Conservation (phyloP, 2,888 invertebrate species). For the Plutella xylostella region DNA sequence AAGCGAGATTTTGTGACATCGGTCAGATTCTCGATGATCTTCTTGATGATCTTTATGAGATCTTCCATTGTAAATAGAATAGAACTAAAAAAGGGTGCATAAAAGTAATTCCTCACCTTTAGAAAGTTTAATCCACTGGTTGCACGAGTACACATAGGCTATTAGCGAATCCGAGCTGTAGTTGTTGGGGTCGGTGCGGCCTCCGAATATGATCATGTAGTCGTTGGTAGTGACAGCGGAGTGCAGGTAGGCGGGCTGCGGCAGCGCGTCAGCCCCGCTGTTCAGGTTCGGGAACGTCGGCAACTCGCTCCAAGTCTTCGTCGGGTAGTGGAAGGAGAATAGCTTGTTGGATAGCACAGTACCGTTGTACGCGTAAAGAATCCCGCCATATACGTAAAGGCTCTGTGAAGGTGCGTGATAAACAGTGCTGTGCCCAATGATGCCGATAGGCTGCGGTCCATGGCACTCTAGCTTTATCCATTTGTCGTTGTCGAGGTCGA, state of each 20-base stretch:
- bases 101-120: slow-evolving; percentile 40
- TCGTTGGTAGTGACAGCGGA: slow-evolving; percentile 89
- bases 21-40: too few relatives aligned
- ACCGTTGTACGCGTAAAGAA: slow-evolving; percentile 77
- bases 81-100: neutral
- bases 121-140: slow-evolving; percentile 84
- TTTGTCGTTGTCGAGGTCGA: slow-evolving; percentile 77
- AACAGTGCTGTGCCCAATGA: slow-evolving; percentile 91
- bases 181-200: slow-evolving; percentile 80
- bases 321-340: slow-evolving; percentile 81
- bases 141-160: slow-evolving; percentile 90
- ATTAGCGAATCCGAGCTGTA: slow-evolving; percentile 79
- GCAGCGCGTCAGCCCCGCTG: slow-evolving; percentile 68
- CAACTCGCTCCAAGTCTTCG: slow-evolving; percentile 82
- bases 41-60: too few relatives aligned
- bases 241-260: slow-evolving; percentile 85
- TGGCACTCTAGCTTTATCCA: slow-evolving; percentile 78
- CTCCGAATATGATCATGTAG: slow-evolving; percentile 93
- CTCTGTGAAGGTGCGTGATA: slow-evolving; percentile 85
- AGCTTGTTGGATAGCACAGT: slow-evolving; percentile 81
- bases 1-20: too few relatives aligned
- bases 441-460: slow-evolving; percentile 82
- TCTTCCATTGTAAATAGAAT: too few relatives aligned
- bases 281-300: slow-evolving; percentile 78
- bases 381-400: slow-evolving; percentile 92